Evolutionary conservation across 2,888 invertebrate species (phyloP), one percentile per base, ranked within the genome.

Genomic region (Apantesis nais): DNA sequence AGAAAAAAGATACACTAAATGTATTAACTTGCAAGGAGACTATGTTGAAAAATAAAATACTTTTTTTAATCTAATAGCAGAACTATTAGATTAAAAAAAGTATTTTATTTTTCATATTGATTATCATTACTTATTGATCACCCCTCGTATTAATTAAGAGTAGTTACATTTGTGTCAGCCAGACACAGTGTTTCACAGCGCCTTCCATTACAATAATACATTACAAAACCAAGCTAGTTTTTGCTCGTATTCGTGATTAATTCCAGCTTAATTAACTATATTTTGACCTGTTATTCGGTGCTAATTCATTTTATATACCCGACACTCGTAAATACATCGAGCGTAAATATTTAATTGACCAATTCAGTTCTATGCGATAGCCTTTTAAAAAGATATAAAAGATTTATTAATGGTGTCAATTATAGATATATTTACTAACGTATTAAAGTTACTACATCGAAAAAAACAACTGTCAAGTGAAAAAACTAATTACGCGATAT

Each of bases 281-380:
- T 63, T 68, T 48, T n/a, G 52, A 39, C 62, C 48, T 68, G 62
- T 31, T 62, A 63, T 68, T 68, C 44, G 60, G 61, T 66, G 70
- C 61, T 60, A 64, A 69, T 70, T 14, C 62, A 66, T 44, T 68
- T 63, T 55, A 64, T n/a, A 55, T 64, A 41, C 55, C 39, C 44
- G 52, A 63, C 41, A 61, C 16, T 55, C 61, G 55, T 62, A 68
- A 62, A 62, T 41, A 31, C 41, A 37, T 11, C 64, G 12, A 37
- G 66, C 58, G 55, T 66, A 29, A 58, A 66, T 66, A n/a, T 58
- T 34, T 66, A 39, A 66, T 66, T 58, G 66, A 29, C 19, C 31
- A 44, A 29, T 29, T 25, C 41, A 9, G 29, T 31, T 44, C 22
- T 31, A 31, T 31, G 29, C 29, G 29, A 44, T 31, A 58, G 39